Base-by-base conservation (phyloP, 2,888 invertebrate genomes). In the Mesorhabditis sp. region DNA sequence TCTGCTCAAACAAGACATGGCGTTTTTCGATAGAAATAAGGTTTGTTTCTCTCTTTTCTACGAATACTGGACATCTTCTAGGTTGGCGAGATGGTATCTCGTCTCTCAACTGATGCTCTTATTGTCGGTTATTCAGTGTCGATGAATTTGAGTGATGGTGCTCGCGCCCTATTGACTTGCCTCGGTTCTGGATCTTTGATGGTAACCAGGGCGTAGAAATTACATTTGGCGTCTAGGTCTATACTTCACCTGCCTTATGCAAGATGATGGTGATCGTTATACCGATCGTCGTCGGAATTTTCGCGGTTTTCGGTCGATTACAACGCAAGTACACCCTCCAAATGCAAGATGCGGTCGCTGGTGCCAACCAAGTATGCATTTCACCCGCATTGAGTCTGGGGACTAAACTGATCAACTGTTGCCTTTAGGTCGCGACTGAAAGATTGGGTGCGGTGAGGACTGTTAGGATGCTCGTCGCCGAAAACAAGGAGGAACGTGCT, bases 141-240 rank as follows among this genome's bases (percentile, higher is more conserved):
- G 68, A 92, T 91, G 85, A 97, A 97, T 87, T 90, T 97, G 71
- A 94, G 95, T 3, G 96, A 97, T 88, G 97, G 97, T 0, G 87
- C 96, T 42, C 88, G 97, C 65, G 92, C 95, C 0, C 86, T 91
- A 4, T 91, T 94, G 72, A 94, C 94, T 91, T 92, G 93, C 6
- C 87, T 90, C 43, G 92, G 92, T 63, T 94, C 95, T 0, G 91
- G 93, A 58, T 91, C 92, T 43, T 94, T 97, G 93, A 96, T 96
- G 96, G 93, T 93, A 50, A 10, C 63, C 28, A 7, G 6, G 7
- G 28, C 6, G 6, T 15, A 62, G 7, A 28, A 6, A 62, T n/a
- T 62, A 62, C 28, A 28, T n/a, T 7, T 62, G 7, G n/a, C 58
- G 7, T 86, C 68, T 87, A 93, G 93, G 90, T 95, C 79, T 95